Conservation (phyloP, 92 coral and sea anemone genomes). For the Meandrina meandrites region DNA sequence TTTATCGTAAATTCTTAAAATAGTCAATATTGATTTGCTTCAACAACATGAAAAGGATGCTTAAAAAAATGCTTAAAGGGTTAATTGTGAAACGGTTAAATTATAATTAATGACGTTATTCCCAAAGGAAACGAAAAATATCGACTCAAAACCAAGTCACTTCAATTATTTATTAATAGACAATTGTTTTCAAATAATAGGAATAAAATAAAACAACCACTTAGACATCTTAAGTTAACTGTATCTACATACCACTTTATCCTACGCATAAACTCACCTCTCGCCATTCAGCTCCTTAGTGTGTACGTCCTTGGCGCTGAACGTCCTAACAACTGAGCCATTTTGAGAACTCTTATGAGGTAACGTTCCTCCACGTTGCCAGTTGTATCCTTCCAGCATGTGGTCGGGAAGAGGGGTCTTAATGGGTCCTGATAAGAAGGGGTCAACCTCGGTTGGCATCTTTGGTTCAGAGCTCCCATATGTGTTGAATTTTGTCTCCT, state of each 20-base stretch:
- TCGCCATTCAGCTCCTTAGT: slow-evolving; percentile 16
- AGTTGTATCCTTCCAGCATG: slow-evolving; percentile 23
- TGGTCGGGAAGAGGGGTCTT: slow-evolving; percentile 35
- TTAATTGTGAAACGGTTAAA: background rate
- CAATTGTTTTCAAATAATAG: background rate
- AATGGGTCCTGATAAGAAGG: slow-evolving; percentile 22
- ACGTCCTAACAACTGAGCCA: slow-evolving; percentile 10
- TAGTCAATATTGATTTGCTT: background rate
- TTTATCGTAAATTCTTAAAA: background rate
- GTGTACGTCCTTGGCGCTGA: background rate
- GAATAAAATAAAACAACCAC: background rate
- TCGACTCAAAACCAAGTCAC: too few species aligned
- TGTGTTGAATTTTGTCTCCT: slow-evolving; percentile 17
- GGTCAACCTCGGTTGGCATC: background rate
- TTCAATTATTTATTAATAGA: too few species aligned
- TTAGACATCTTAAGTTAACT: background rate
- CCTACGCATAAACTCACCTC: background rate
- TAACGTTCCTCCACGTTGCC: slow-evolving; percentile 3
- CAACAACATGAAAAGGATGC: background rate
- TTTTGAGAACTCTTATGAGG: slow-evolving; percentile 10
- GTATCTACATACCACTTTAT: background rate
- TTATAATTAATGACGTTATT: background rate
- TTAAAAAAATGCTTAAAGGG: background rate
- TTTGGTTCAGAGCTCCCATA: slow-evolving; percentile 13
- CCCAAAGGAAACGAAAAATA: background rate